A percentile compares a stretch with the other conserved stretches of the same genome.
Conservation (phyloP, 2,113 vertebrate genomes). For the Sceloporus tristichus region DNA sequence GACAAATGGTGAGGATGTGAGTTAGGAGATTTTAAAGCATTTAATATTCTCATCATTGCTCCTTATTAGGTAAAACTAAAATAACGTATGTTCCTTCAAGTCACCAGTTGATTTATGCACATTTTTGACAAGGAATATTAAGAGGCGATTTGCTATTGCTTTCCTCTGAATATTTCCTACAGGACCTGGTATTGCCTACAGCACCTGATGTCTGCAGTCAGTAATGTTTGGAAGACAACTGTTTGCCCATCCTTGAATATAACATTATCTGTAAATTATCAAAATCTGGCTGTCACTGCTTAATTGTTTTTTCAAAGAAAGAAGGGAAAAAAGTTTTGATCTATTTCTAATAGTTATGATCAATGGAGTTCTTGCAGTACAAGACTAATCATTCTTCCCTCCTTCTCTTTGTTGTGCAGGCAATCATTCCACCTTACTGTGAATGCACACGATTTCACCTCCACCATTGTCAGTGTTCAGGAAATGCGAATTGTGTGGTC, state of each 20-base stretch:
- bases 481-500: conserved; percentile 91
- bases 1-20: neutral
- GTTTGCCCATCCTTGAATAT: neutral
- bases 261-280: neutral
- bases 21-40: neutral
- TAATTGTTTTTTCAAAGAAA: neutral
- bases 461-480: conserved; percentile 80
- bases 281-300: neutral
- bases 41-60: neutral
- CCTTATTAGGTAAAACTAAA: neutral
- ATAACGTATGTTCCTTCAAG: too few relatives aligned
- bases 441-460: conserved; percentile 82
- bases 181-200: too few relatives aligned
- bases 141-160: too few relatives aligned
- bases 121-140: too few relatives aligned
- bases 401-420: conserved; percentile 56
- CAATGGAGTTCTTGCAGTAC: neutral
- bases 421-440: conserved; percentile 79
- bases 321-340: too few relatives aligned
- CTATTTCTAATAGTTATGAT: neutral
- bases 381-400: neutral
- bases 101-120: too few relatives aligned
- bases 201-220: too few relatives aligned
- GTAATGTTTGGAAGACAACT: neutral
- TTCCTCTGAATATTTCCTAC: too few relatives aligned